These are phyloP conservation scores for Ammodytes marinus DNA, from an alignment of 2,113 vertebrate species.

Conservation along the genomic window DNA sequence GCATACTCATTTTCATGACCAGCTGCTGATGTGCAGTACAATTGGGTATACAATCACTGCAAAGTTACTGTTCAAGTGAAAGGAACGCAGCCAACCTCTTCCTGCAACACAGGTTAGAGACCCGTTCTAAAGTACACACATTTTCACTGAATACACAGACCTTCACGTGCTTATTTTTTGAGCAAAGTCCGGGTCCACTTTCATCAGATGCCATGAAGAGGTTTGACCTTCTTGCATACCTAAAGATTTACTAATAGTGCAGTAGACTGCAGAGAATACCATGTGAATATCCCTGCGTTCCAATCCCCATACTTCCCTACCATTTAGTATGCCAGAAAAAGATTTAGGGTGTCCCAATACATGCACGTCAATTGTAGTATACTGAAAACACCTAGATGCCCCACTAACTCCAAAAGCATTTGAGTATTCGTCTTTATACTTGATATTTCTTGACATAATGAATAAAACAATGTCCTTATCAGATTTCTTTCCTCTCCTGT, in stretches of 20 bases:
- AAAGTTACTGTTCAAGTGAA: conserved; percentile 3
- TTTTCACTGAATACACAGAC: neutral
- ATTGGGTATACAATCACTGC: conserved; percentile 2
- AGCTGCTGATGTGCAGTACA: neutral
- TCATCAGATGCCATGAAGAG: conserved; percentile 26
- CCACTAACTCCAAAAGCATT: no score
- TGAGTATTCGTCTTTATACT: no score
- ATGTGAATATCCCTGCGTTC: conserved; percentile 9
- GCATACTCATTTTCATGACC: conserved; percentile 5
- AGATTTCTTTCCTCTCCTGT: no score
- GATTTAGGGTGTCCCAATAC: no score
- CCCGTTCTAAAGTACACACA: neutral
- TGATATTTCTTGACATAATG: no score
- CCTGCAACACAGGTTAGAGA: conserved; percentile 1
- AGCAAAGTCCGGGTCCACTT: conserved; percentile 25
- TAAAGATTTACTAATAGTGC: conserved; percentile 44
- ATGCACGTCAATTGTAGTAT: no score
- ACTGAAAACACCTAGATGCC: no score
- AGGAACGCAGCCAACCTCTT: conserved; percentile 16
- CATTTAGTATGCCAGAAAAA: no score
- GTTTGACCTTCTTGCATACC: conserved; percentile 40
- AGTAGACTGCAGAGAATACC: conserved; percentile 39
- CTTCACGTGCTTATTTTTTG: conserved; percentile 10
- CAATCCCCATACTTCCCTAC: no score
- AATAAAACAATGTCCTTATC: no score